phyloP scores from a whole-genome alignment of 1,140 invertebrate species.

The Drosophila mauritiana region DNA sequence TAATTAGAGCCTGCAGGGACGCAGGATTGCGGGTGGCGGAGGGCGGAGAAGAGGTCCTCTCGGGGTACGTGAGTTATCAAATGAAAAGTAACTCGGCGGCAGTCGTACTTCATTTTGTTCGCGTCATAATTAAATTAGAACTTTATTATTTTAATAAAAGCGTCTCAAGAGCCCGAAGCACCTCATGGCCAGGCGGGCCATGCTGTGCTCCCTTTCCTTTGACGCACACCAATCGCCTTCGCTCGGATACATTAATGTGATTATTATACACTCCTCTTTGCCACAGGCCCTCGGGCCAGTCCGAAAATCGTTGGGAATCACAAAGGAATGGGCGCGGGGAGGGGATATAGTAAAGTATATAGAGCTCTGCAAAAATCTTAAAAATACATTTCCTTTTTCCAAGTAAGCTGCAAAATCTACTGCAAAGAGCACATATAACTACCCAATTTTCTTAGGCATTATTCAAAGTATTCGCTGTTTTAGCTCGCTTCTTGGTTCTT shows the following conservation, averaged over 20 bases:
- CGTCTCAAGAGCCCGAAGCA: constrained; percentile 52
- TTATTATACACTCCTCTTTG: constrained; percentile 32
- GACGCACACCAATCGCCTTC: constrained; percentile 41
- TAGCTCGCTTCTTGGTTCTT: background rate
- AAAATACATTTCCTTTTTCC: background rate
- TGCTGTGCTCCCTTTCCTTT: constrained; percentile 11
- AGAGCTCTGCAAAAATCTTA: background rate
- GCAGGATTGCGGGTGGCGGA: background rate
- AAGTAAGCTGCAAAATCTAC: background rate
- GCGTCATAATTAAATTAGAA: constrained; percentile 79
- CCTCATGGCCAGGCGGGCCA: constrained; percentile 2
- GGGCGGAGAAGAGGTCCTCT: background rate
- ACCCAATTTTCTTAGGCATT: no score
- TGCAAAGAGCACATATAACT: background rate
- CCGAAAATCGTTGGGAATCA: background rate
- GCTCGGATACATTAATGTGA: constrained; percentile 38
- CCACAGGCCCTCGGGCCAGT: constrained; percentile 5
- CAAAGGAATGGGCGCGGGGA: background rate
- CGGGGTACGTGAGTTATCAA: constrained; percentile 79
- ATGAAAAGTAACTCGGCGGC: constrained; percentile 76
- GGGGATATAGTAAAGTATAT: background rate
- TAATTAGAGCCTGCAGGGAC: constrained; percentile 70
- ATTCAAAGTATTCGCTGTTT: background rate
- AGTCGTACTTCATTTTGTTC: constrained; percentile 64
- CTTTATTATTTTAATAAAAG: constrained; percentile 83